A percentile compares a stretch with the other conserved stretches of the same genome.
phyloP scores from a whole-genome alignment of 2,113 vertebrate genomes.

The Glaucomys volans region DNA sequence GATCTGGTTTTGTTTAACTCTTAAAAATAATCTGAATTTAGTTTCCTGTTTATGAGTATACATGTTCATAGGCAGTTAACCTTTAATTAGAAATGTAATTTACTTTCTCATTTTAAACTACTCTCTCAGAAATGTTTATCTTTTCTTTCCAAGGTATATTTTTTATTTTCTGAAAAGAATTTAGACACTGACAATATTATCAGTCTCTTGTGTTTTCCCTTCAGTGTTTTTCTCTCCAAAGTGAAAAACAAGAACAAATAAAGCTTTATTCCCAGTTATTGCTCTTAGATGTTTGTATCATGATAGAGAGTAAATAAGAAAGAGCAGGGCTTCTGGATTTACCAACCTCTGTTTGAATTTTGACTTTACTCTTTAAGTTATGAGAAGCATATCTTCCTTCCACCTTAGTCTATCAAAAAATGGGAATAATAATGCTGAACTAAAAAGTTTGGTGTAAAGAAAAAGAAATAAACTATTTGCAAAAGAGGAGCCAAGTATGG shows the following conservation, averaged over 20 bases:
- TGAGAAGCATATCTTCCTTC: neutral
- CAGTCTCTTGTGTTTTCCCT: neutral
- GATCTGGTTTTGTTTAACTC: neutral
- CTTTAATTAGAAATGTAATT: constrained; percentile 33
- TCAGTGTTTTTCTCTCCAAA: constrained; percentile 20
- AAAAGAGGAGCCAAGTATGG: neutral
- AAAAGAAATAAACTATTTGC: constrained; percentile 7
- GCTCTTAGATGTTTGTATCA: neutral
- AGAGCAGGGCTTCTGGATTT: neutral
- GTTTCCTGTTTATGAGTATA: neutral
- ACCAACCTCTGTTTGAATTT: neutral
- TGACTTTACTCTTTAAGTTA: neutral
- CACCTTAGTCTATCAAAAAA: neutral
- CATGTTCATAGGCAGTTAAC: neutral
- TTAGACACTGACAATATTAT: neutral
- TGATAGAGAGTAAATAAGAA: neutral
- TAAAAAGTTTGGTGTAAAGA: neutral
- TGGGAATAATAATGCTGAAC: neutral
- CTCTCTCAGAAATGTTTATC: neutral
- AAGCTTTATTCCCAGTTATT: neutral
- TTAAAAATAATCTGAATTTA: neutral
- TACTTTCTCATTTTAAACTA: constrained; percentile 13
- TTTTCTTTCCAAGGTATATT: neutral
- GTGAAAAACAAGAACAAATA: neutral
- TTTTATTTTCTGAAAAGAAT: constrained; percentile 25